Conservation (phyloP, 1,140 invertebrate genomes). For the Zaprionus africanus region DNA sequence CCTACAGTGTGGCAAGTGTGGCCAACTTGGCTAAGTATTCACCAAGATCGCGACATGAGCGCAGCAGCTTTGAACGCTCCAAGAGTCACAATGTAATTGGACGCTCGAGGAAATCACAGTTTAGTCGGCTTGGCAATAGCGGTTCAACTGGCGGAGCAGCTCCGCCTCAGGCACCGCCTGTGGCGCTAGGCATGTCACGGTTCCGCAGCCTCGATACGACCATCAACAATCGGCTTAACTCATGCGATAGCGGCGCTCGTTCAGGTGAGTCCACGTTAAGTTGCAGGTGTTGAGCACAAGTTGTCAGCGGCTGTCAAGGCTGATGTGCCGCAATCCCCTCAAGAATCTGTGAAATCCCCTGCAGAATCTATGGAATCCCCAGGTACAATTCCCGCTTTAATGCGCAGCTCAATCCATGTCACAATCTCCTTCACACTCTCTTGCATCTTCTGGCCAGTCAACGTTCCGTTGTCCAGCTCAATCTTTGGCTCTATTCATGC, state of each 20-base stretch:
- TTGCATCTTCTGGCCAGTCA: too few relatives aligned
- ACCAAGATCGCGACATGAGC: constrained; percentile 64
- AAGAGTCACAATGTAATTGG: constrained; percentile 71
- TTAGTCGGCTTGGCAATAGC: constrained; percentile 56
- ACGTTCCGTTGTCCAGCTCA: too few relatives aligned
- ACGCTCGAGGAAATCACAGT: constrained; percentile 78
- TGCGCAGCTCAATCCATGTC: neutral
- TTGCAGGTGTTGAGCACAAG: neutral
- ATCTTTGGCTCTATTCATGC: neutral
- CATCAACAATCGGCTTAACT: constrained; percentile 78
- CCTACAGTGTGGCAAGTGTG: constrained; percentile 57
- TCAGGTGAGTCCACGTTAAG: constrained; percentile 68
- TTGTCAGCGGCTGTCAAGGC: neutral
- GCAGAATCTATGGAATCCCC: neutral
- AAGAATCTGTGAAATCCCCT: too few relatives aligned
- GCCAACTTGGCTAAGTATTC: constrained; percentile 59
- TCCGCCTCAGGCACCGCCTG: constrained; percentile 9
- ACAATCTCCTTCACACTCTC: too few relatives aligned
- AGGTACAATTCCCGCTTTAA: neutral
- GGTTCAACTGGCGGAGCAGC: constrained; percentile 18
- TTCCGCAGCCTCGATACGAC: constrained; percentile 82
- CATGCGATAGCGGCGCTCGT: constrained; percentile 83
- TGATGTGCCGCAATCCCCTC: neutral
- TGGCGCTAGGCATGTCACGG: constrained; percentile 61
- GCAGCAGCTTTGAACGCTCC: constrained; percentile 69